Evolutionary conservation across 2,888 invertebrate genomes (phyloP).

Genomic region (Caradrina clavipalpis): DNA sequence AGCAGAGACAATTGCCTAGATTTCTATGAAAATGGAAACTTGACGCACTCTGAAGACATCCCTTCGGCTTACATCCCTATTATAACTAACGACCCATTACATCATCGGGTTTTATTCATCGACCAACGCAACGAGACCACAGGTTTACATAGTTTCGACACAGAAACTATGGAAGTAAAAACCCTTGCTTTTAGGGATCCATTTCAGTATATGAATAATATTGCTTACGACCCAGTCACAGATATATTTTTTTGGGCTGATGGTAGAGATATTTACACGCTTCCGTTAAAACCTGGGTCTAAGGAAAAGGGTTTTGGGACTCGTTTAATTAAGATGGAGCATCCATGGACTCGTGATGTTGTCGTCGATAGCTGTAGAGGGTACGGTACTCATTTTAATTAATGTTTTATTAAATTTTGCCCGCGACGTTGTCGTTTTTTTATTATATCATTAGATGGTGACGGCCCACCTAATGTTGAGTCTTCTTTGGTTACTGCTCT

Average conservation of each 20-base stretch:
- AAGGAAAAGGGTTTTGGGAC: not conserved
- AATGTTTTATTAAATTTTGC: not conserved
- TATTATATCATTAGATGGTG: too few relatives aligned
- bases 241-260: not conserved
- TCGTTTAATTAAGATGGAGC: not conserved
- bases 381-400: not conserved
- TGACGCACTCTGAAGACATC: not conserved
- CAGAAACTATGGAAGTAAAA: not conserved
- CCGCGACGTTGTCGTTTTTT: too few relatives aligned
- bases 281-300: not conserved
- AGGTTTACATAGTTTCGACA: not conserved
- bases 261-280: not conserved
- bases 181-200: not conserved
- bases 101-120: not conserved
- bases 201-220: not conserved
- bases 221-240: not conserved
- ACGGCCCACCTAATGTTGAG: too few relatives aligned
- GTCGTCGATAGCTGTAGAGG: not conserved
- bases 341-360: not conserved
- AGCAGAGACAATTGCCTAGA: not conserved
- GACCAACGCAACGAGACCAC: not conserved
- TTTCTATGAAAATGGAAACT: not conserved
- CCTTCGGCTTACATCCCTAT: not conserved
- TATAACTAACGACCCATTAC: not conserved
- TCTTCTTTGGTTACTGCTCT: too few relatives aligned